These are phyloP conservation scores for Hycleus cichorii DNA, from an alignment of 1,140 invertebrate species.

Conservation along the genomic window DNA sequence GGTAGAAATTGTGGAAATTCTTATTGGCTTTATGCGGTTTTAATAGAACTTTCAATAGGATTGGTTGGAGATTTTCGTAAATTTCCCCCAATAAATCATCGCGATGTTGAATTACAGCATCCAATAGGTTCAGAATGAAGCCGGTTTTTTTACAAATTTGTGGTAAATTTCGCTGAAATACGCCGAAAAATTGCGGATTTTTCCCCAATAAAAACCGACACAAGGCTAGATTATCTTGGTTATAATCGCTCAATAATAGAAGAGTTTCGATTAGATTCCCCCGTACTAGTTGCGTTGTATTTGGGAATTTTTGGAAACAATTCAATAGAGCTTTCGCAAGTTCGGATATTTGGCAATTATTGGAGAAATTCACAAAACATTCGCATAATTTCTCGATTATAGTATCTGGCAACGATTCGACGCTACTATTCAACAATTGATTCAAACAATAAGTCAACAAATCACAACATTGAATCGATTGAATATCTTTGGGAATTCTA, in stretches of 20 bases:
- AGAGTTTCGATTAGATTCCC: slow-evolving; percentile 43
- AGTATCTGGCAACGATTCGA: slow-evolving; percentile 10
- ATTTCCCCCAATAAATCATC: slow-evolving; percentile 42
- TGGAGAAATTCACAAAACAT: not conserved
- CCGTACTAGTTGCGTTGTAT: slow-evolving; percentile 40
- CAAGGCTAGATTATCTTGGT: slow-evolving; percentile 7
- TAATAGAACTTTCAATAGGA: slow-evolving; percentile 51
- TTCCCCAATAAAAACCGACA: slow-evolving; percentile 42
- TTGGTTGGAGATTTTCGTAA: slow-evolving; percentile 50
- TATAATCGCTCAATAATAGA: slow-evolving; percentile 28
- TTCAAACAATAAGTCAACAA: slow-evolving; percentile 11
- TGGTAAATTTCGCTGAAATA: slow-evolving; percentile 40
- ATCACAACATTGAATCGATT: slow-evolving; percentile 12
- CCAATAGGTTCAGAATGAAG: slow-evolving; percentile 49
- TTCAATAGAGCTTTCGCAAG: slow-evolving; percentile 19
- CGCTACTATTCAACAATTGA: slow-evolving; percentile 1
- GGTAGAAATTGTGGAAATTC: slow-evolving; percentile 48
- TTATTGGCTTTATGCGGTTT: slow-evolving; percentile 57
- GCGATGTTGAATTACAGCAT: slow-evolving; percentile 42
- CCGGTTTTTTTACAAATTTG: slow-evolving; percentile 46
- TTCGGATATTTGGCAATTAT: not conserved
- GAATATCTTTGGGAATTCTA: too few relatives aligned
- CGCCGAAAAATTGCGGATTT: slow-evolving; percentile 41
- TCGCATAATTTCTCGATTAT: slow-evolving; percentile 10
- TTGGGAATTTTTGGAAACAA: slow-evolving; percentile 53